Evolutionary conservation across 2,797 vertebrate species (phyloP), one percentile per base, ranked within the genome.

Genomic region (Coregonus sp.): DNA sequence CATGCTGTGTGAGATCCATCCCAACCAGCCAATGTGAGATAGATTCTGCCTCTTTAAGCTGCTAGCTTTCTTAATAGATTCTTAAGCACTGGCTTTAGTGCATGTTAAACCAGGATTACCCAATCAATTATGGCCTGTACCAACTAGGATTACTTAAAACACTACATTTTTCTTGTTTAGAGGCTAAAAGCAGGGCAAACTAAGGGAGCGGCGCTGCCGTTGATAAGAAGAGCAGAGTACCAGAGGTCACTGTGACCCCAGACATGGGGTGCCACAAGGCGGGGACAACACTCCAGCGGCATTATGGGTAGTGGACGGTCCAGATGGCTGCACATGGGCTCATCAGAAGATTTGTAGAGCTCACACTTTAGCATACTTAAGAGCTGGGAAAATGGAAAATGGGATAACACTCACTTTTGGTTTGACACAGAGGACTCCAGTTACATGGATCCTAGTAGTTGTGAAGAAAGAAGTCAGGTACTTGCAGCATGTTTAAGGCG

Each of bases 81-180:
- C 93, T 94, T 95, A 95, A 95, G 94, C 93, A 94, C 93, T 93
- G 93, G 94, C 93, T 94, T 94, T 95, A 95, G 92, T 95, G 94
- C 94, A 95, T 95, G 94, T 95, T 95, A 95, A 95, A 95, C 93
- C 93, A 93, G 94, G 94, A 95, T 95, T 95, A 95, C 92, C 92
- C 91, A 95, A 95, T 95, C 94, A 95, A 95, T 95, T 95, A 94
- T 93, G 91, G 91, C 90, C 92, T 92, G 93, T 92, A 92, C 93
- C 95, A 95, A 95, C 94, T 95, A 93, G 94, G 93, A 94, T 95
- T 94, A 95, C 93, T 95, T 95, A 95, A 94, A 95, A 95, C 94
- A 94, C 92, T 95, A 94, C 92, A 95, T 95, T 94, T 94, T 93
- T 95, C 94, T 93, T 92, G 90, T 92, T 86, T 86, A 89, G 85